Conservation (phyloP, 1,140 invertebrate genomes). For the Heliconius melpomene region DNA sequence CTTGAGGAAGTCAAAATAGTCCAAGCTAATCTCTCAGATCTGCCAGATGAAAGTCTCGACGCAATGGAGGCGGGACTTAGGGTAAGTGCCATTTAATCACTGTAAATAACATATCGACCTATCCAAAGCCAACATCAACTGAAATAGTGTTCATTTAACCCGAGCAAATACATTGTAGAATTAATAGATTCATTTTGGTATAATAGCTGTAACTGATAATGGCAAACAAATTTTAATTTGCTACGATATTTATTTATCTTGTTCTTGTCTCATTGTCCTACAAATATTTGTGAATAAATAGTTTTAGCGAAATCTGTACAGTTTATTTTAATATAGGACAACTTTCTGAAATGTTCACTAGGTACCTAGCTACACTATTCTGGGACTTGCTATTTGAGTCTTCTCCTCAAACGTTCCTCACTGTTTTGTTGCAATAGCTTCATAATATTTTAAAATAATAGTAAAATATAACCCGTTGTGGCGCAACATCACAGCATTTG, state of each 20-base stretch:
- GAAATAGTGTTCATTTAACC: not conserved
- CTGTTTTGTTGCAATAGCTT: conserved; percentile 28
- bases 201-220: not conserved
- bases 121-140: not conserved
- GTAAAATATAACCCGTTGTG: too few relatives aligned
- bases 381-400: conserved; percentile 37
- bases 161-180: conserved; percentile 26
- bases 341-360: conserved; percentile 27
- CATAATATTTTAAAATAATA: not conserved
- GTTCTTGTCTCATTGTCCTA: not conserved
- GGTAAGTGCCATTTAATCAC: conserved; percentile 81
- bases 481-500: too few relatives aligned
- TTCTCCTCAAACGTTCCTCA: conserved; percentile 32
- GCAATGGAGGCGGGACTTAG: conserved; percentile 85
- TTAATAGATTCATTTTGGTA: not conserved
- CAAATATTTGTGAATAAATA: not conserved
- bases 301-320: conserved; percentile 3
- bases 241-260: not conserved
- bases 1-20: conserved; percentile 84
- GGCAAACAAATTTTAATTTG: not conserved
- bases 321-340: conserved; percentile 43
- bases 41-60: conserved; percentile 86
- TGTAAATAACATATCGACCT: conserved; percentile 18
- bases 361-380: conserved; percentile 35
- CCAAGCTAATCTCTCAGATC: conserved; percentile 84